Conservation (phyloP, 2,888 invertebrate species). For the Molanna angustata region DNA sequence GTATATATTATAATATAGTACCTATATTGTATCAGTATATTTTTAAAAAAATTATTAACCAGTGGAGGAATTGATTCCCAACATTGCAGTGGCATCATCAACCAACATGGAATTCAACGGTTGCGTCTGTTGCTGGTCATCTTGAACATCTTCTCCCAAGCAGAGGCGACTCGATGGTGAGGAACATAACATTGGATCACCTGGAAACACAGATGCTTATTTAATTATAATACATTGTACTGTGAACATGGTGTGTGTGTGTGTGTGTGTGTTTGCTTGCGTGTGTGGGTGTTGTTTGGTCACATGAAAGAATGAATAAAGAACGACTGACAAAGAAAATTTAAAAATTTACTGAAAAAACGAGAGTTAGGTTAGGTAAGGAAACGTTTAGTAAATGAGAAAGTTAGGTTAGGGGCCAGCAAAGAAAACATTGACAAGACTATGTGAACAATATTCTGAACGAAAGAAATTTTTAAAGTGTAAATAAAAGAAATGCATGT, state of each 20-base stretch:
- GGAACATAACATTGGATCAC: slow-evolving; percentile 54
- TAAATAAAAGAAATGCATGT: too few species aligned
- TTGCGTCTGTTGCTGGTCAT: slow-evolving; percentile 38
- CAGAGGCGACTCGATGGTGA: slow-evolving; percentile 50
- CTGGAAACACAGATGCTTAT: slow-evolving; percentile 37
- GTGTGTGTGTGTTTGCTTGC: too few species aligned
- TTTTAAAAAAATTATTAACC: slow-evolving; percentile 4
- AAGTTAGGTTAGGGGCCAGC: too few species aligned
- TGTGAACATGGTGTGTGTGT: background rate
- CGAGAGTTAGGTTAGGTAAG: too few species aligned
- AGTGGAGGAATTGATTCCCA: slow-evolving; percentile 24
- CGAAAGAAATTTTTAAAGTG: too few species aligned
- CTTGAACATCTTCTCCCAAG: slow-evolving; percentile 43
- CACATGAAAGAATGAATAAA: background rate
- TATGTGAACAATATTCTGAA: too few species aligned
- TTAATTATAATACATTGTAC: too few species aligned
- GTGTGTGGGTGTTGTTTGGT: too few species aligned
- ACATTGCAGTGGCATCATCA: slow-evolving; percentile 37
- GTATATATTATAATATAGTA: too few species aligned
- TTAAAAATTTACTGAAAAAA: too few species aligned
- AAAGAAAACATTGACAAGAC: too few species aligned
- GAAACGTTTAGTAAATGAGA: too few species aligned
- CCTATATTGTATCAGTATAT: background rate
- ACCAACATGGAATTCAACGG: slow-evolving; percentile 42
- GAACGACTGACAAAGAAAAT: background rate